A percentile compares a stretch with the other conserved stretches of the same genome.
Conservation (phyloP, 1,140 invertebrate species). For the Linepithema humile region DNA sequence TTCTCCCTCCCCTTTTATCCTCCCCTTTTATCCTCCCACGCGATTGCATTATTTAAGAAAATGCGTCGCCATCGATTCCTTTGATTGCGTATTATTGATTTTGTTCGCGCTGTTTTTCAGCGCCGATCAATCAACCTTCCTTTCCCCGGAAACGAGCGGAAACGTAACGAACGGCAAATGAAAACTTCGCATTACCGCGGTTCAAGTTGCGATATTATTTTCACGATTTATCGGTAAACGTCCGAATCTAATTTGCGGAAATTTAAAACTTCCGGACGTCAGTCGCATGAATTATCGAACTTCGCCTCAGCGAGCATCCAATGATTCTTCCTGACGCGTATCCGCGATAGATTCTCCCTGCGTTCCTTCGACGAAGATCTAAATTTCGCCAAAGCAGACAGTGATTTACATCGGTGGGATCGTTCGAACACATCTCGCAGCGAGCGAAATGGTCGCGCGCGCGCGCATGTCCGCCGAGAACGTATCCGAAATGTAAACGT, state of each 20-base stretch:
- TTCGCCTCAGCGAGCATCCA: not conserved
- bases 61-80: not conserved
- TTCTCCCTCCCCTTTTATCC: too few species aligned
- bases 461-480: slow-evolving; percentile 36
- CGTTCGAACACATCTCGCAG: slow-evolving; percentile 49
- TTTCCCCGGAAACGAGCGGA: not conserved
- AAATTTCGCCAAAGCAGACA: slow-evolving; percentile 49
- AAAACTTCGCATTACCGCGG: not conserved
- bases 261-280: slow-evolving; percentile 30
- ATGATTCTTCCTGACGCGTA: slow-evolving; percentile 40
- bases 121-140: not conserved
- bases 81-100: not conserved
- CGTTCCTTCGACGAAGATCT: slow-evolving; percentile 45
- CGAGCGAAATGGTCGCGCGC: slow-evolving; percentile 34
- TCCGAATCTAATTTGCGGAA: slow-evolving; percentile 27
- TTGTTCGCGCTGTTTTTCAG: not conserved
- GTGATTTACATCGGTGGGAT: slow-evolving; percentile 46
- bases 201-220: slow-evolving; percentile 17
- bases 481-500: slow-evolving; percentile 54
- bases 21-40: not conserved
- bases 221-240: not conserved
- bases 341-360: slow-evolving; percentile 14
- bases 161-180: not conserved
- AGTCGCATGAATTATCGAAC: slow-evolving; percentile 27
- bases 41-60: slow-evolving; percentile 35